phyloP scores from a whole-genome alignment of 1,140 invertebrate genomes.

The Drosophila arizonae region DNA sequence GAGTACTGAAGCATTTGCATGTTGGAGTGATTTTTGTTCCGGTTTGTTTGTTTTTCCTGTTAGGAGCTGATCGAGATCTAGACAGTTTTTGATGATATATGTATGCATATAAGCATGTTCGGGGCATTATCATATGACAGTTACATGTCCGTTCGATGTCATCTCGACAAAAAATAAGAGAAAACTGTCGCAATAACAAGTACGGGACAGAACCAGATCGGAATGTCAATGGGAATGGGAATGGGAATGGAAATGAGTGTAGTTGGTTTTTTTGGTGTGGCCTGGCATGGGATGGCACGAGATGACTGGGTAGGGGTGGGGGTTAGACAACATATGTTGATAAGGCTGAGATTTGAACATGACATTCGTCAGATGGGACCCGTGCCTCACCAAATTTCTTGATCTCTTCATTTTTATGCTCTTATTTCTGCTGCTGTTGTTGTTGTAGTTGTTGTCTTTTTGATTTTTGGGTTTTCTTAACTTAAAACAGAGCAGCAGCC shows the following conservation, averaged over 20 bases:
- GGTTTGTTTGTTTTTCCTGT: too few species aligned
- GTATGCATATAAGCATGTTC: not conserved
- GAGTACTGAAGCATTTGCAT: too few species aligned
- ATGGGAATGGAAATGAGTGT: not conserved
- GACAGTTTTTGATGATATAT: not conserved
- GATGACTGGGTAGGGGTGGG: not conserved
- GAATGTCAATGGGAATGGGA: not conserved
- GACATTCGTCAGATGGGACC: constrained; percentile 24
- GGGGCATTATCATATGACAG: constrained; percentile 30
- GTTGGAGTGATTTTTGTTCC: too few species aligned
- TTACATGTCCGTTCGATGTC: constrained; percentile 39
- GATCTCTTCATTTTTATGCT: constrained; percentile 8
- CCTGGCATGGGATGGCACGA: not conserved
- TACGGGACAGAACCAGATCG: constrained; percentile 50
- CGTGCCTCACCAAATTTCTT: constrained; percentile 4
- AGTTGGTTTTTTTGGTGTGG: too few species aligned
- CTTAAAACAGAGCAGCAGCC: not conserved
- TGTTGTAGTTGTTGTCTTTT: constrained; percentile 10
- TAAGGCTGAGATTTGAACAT: constrained; percentile 36
- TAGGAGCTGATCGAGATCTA: not conserved
- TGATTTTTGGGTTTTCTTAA: constrained; percentile 32
- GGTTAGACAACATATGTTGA: constrained; percentile 17
- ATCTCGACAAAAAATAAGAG: constrained; percentile 29
- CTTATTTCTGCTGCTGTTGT: not conserved
- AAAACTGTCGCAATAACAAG: constrained; percentile 41